These are phyloP conservation scores for Neomonachus schauinslandi DNA, from an alignment of 2,113 vertebrate genomes.

Conservation along the genomic window DNA sequence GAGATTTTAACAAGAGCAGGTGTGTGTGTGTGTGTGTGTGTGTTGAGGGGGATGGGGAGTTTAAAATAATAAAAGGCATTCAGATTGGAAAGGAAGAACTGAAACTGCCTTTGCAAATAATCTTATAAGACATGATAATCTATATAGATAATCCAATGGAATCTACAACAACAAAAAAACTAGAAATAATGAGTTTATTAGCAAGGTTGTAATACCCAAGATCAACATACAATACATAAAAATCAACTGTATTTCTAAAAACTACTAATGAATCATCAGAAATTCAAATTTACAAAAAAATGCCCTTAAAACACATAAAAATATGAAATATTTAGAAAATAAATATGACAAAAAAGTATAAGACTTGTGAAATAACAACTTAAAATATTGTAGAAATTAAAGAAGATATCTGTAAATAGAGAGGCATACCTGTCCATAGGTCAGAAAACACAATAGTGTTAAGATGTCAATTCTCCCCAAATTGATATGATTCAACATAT, in stretches of 20 bases:
- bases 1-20: not conserved
- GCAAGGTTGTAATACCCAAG: not conserved
- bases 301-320: not conserved
- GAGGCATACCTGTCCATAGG: not conserved
- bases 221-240: not conserved
- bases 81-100: not conserved
- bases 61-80: not conserved
- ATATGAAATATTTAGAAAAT: not conserved
- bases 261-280: not conserved
- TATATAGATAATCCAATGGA: not conserved
- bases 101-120: conserved; percentile 15
- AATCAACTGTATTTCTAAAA: not conserved
- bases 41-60: not conserved
- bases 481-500: not conserved
- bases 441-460: not conserved
- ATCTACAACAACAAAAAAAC: not conserved
- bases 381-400: not conserved
- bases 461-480: not conserved
- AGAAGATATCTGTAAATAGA: not conserved
- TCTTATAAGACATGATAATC: not conserved
- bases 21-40: accelerated
- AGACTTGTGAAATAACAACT: not conserved
- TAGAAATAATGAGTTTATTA: not conserved
- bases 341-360: not conserved
- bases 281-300: not conserved